A percentile compares a stretch with the other conserved stretches of the same genome.
Conservation (phyloP, 2,888 invertebrate species). For the Standfussiana lucernea region DNA sequence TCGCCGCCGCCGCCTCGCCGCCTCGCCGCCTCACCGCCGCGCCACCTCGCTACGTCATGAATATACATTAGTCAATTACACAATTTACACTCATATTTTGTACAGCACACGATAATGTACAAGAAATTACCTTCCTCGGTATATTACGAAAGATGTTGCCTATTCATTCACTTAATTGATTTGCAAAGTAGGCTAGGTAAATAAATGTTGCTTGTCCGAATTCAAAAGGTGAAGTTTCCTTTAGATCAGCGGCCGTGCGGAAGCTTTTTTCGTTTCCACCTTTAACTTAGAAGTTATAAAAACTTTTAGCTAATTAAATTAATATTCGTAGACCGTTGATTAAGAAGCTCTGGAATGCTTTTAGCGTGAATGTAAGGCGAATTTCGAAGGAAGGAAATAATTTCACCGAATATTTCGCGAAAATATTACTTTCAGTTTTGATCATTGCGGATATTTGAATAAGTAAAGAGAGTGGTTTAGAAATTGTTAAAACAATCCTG, state of each 20-base stretch:
- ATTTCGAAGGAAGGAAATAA: slow-evolving; percentile 79
- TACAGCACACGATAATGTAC: slow-evolving; percentile 65
- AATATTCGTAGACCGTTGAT: slow-evolving; percentile 87
- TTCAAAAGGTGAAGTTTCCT: slow-evolving; percentile 76
- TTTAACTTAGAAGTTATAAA: slow-evolving; percentile 84
- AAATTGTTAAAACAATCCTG: slow-evolving; percentile 77
- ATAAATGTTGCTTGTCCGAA: slow-evolving; percentile 71
- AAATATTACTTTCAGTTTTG: slow-evolving; percentile 80
- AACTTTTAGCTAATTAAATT: slow-evolving; percentile 87
- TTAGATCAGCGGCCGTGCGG: slow-evolving; percentile 65
- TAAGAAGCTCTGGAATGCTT: slow-evolving; percentile 86
- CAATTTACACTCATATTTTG: slow-evolving; percentile 73
- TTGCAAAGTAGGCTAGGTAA: slow-evolving; percentile 72
- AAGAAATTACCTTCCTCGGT: slow-evolving; percentile 58
- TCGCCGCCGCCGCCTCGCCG: slow-evolving; percentile 45
- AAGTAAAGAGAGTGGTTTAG: slow-evolving; percentile 76
- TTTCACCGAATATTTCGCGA: slow-evolving; percentile 78
- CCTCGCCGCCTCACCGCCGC: slow-evolving; percentile 46
- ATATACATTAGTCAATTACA: slow-evolving; percentile 78
- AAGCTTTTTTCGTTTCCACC: slow-evolving; percentile 79
- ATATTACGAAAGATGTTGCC: slow-evolving; percentile 38
- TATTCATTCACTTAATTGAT: slow-evolving; percentile 74
- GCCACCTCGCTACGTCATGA: slow-evolving; percentile 66
- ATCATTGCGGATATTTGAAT: slow-evolving; percentile 81
- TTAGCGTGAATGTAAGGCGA: slow-evolving; percentile 82